These are phyloP conservation scores for Cephus rjabovi DNA, from an alignment of 2,888 invertebrate species.

Conservation along the genomic window DNA sequence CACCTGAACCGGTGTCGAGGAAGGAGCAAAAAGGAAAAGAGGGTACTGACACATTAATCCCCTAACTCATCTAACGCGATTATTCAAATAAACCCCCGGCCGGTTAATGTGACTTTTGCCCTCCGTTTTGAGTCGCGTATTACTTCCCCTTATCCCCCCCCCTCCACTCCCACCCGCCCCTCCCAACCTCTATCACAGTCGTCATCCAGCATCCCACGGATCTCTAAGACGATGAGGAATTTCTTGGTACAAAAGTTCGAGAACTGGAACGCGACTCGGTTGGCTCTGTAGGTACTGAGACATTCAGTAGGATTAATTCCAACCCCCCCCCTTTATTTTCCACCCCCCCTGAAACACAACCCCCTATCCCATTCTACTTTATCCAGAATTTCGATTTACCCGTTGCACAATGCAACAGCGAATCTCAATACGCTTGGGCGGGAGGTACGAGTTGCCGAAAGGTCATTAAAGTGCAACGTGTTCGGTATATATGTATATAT, in stretches of 20 bases:
- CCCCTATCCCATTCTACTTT: neutral
- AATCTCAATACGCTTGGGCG: neutral
- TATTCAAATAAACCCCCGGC: neutral
- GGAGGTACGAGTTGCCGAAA: neutral
- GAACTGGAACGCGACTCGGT: neutral
- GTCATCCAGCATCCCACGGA: neutral
- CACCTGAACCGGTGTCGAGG: too few species aligned
- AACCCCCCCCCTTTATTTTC: neutral
- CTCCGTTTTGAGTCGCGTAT: neutral
- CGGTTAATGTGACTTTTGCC: neutral
- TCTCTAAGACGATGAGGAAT: neutral
- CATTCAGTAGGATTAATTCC: neutral
- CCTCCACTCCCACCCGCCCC: too few species aligned
- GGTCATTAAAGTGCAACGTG: neutral
- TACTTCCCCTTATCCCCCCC: neutral
- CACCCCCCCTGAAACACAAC: neutral
- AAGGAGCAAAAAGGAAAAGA: neutral
- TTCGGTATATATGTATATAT: too few species aligned
- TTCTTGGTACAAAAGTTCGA: neutral
- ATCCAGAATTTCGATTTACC: neutral
- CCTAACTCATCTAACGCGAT: neutral
- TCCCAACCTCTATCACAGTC: neutral
- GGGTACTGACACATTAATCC: neutral
- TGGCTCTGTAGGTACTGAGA: neutral
- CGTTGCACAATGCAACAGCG: neutral